Conservation (phyloP, 1,140 invertebrate species). For the Chelonus insularis region DNA sequence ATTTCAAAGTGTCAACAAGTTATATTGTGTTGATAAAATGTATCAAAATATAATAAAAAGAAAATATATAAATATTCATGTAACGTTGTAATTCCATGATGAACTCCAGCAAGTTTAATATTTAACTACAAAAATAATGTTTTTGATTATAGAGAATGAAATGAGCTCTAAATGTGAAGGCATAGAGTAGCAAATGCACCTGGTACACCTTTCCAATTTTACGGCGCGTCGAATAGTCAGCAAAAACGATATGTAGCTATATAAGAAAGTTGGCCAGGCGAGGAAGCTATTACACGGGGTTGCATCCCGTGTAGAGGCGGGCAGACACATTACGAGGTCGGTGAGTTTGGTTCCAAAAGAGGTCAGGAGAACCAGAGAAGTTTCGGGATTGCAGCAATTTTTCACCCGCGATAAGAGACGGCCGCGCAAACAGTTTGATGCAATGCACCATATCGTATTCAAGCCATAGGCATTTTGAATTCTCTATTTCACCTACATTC, state of each 20-base stretch:
- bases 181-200: not conserved
- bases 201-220: constrained; percentile 18
- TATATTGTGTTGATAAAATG: constrained; percentile 13
- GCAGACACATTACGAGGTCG: constrained; percentile 30
- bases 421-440: constrained; percentile 28
- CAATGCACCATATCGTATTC: constrained; percentile 30
- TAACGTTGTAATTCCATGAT: too few relatives aligned
- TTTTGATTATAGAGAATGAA: not conserved
- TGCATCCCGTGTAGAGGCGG: constrained; percentile 21
- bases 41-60: constrained; percentile 1
- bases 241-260: constrained; percentile 12
- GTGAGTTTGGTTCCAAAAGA: constrained; percentile 27
- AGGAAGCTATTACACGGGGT: constrained; percentile 28
- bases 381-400: constrained; percentile 43
- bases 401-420: constrained; percentile 42
- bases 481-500: too few relatives aligned
- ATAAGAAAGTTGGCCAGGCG: constrained; percentile 17
- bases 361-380: constrained; percentile 24
- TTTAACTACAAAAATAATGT: not conserved
- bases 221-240: constrained; percentile 16
- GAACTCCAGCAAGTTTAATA: not conserved
- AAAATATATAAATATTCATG: not conserved
- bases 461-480: not conserved
- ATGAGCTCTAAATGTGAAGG: not conserved
- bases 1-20: constrained; percentile 26